Conservation (phyloP, 2,888 invertebrate genomes). For the Baccha elongata region DNA sequence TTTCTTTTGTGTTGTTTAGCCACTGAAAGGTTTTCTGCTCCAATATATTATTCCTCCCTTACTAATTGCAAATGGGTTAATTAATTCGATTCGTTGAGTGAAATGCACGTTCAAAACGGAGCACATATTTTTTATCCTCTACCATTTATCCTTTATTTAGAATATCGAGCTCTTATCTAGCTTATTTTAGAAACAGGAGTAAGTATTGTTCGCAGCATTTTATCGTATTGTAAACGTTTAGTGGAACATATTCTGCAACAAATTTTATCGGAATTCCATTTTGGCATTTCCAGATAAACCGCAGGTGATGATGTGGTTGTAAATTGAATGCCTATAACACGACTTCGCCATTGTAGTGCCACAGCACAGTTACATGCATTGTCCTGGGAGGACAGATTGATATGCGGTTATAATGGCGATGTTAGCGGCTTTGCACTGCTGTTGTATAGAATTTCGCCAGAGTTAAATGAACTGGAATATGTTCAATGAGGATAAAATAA, state of each 20-base stretch:
- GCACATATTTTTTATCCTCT: background rate
- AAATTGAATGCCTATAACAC: slow-evolving; percentile 11
- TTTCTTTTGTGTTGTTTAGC: slow-evolving; percentile 19
- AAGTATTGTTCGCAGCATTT: slow-evolving; percentile 31
- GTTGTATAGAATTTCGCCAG: background rate
- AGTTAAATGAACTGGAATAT: slow-evolving; percentile 6
- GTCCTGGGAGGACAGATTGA: slow-evolving; percentile 12
- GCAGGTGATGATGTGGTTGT: slow-evolving; percentile 36
- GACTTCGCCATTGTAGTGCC: background rate
- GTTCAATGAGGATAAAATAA: background rate
- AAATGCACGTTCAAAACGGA: background rate
- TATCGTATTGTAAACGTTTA: slow-evolving; percentile 23
- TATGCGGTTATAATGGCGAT: slow-evolving; percentile 15
- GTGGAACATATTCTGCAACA: background rate
- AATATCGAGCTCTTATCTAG: no score
- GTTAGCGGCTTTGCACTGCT: background rate
- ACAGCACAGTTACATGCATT: background rate
- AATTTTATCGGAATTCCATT: slow-evolving; percentile 36
- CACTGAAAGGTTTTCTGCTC: background rate
- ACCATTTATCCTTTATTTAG: slow-evolving; percentile 6
- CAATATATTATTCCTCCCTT: slow-evolving; percentile 4
- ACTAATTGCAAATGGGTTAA: slow-evolving; percentile 63
- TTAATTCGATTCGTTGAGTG: slow-evolving; percentile 42
- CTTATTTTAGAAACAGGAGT: background rate
- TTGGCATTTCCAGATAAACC: slow-evolving; percentile 9